A percentile compares a stretch with the other conserved stretches of the same genome.
phyloP scores from a whole-genome alignment of 2,888 invertebrate species.

The Orthosia cruda region DNA sequence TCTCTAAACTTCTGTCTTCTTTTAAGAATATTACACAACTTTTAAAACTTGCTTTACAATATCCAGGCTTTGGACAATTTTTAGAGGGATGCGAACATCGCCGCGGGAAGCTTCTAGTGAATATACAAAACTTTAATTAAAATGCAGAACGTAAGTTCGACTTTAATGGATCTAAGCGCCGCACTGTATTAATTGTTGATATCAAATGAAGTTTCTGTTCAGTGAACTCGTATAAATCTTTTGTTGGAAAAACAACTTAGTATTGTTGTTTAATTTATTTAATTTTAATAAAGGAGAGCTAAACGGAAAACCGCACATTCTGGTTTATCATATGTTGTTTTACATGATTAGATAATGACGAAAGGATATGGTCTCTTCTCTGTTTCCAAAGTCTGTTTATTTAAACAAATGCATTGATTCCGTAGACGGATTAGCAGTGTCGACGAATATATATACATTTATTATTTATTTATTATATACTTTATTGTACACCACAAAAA shows the following conservation, averaged over 20 bases:
- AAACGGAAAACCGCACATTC: too few species aligned
- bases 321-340: too few species aligned
- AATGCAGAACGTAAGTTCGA: conserved; percentile 57
- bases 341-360: too few species aligned
- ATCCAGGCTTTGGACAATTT: conserved; percentile 44
- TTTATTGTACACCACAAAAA: too few species aligned
- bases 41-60: conserved; percentile 48
- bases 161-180: conserved; percentile 36
- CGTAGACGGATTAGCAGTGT: too few species aligned
- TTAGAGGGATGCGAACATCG: conserved; percentile 43
- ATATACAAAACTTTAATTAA: conserved; percentile 73
- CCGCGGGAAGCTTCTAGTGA: conserved; percentile 48
- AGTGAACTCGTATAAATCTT: not conserved
- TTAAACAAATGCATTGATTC: too few species aligned
- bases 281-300: too few species aligned
- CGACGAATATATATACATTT: too few species aligned
- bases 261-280: not conserved
- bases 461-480: too few species aligned
- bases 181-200: conserved; percentile 35
- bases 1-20: conserved; percentile 28
- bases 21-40: conserved; percentile 47
- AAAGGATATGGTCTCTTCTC: too few species aligned
- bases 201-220: not conserved
- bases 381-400: too few species aligned
- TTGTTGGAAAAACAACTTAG: not conserved